Conservation (phyloP, 2,888 invertebrate species). For the Pteria penguin region DNA sequence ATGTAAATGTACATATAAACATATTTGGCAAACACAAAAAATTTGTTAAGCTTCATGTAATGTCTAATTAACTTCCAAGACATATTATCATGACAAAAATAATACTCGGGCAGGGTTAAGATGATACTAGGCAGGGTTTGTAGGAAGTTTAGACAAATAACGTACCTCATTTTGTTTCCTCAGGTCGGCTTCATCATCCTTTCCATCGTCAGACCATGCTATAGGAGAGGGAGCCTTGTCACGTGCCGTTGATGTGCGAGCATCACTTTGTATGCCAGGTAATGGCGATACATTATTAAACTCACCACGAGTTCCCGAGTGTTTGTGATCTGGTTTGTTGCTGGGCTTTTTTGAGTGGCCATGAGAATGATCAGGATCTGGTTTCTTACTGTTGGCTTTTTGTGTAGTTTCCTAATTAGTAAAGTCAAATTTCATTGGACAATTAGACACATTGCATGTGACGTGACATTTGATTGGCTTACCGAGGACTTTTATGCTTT, state of each 20-base stretch:
- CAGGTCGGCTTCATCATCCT: not conserved
- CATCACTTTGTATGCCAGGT: constrained; percentile 10
- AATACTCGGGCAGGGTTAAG: too few species aligned
- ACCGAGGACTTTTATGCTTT: too few species aligned
- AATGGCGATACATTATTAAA: constrained; percentile 28
- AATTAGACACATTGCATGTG: not conserved
- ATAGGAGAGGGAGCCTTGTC: not conserved
- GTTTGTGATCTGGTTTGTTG: not conserved
- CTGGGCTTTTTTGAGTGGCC: not conserved
- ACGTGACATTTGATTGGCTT: too few species aligned
- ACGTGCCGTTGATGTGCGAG: constrained; percentile 7
- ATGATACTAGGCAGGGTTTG: too few species aligned
- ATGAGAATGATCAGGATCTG: not conserved
- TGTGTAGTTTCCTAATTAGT: constrained; percentile 28
- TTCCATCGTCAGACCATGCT: not conserved
- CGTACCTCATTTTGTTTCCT: not conserved
- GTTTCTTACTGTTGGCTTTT: constrained; percentile 28
- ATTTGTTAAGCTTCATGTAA: too few species aligned
- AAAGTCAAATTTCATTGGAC: not conserved
- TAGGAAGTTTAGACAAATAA: not conserved
- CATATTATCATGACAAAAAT: too few species aligned
- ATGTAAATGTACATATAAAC: too few species aligned
- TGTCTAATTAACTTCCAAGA: too few species aligned
- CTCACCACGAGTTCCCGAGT: constrained; percentile 23
- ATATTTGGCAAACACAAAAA: too few species aligned